Evolutionary conservation across 1,140 invertebrate genomes (phyloP).

Genomic region (Drosophila arawakana): DNA sequence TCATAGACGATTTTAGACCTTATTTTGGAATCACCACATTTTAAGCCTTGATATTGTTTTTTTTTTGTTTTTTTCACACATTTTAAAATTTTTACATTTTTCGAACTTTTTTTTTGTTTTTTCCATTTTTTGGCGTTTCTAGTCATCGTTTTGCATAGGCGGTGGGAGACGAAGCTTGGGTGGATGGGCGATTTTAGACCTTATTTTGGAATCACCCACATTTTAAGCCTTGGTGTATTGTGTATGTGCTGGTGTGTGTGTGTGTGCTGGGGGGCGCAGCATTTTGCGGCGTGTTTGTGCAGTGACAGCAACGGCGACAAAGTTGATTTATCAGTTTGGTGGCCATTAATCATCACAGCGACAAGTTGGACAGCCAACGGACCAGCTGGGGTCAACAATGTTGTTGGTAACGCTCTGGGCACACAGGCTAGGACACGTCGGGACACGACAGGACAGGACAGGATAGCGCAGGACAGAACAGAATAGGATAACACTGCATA

Average conservation of each 20-base stretch:
- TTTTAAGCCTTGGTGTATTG: neutral
- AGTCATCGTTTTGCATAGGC: no score
- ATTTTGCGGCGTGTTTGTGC: conserved; percentile 82
- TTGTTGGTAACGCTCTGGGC: conserved; percentile 41
- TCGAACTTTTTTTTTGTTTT: no score
- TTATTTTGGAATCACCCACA: no score
- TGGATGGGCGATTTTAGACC: no score
- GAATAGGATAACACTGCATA: conserved; percentile 25
- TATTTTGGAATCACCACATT: no score
- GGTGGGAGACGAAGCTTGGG: no score
- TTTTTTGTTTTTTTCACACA: no score
- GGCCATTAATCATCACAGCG: conserved; percentile 82
- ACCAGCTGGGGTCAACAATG: conserved; percentile 78
- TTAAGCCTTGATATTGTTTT: no score
- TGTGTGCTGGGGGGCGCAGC: conserved; percentile 55
- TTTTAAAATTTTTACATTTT: no score
- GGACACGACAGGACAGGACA: neutral
- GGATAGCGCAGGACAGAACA: neutral
- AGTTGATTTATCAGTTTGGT: conserved; percentile 83
- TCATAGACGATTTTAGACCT: no score
- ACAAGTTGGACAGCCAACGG: conserved; percentile 81
- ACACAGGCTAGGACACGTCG: no score
- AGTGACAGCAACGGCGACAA: conserved; percentile 82
- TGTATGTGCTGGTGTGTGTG: neutral
- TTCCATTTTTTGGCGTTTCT: no score